Evolutionary conservation across 2,113 vertebrate genomes (phyloP), one percentile per base, ranked within the genome.

Genomic region (Suricata suricatta): DNA sequence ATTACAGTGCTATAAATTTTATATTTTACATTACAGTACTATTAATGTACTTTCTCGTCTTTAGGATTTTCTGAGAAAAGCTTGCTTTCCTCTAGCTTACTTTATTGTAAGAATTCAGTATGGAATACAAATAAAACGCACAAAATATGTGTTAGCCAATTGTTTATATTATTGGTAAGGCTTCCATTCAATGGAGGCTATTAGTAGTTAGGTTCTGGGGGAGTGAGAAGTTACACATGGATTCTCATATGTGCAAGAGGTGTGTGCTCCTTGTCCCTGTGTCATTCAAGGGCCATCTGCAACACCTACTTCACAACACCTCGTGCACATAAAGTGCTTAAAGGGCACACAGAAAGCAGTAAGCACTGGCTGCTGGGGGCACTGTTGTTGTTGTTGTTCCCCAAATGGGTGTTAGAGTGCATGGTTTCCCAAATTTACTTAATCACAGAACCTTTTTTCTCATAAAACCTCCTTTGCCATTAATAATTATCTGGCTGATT

Each of bases 241-340:
- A 77, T 77, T 77, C 47, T 77, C 74, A 77, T 8, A 14, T 47
- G 41, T 77, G 74, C 27, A 77, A 15, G 41, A 7, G 7, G 74
- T 77, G 41, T 14, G 14, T 10, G 41, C 27, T 41, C 74, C 74
- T 44, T 47, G 29, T 3, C 74, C 14, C 68, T 35, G 14, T 77
- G 41, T 17, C 27, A 77, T 17, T 77, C 41, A 47, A 47, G 27
- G 7, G 41, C 41, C 74, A 77, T 29, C 13, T 47, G 74, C 74
- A 93, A 54, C 10, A 29, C 8, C 35, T 29, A 31, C 71, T 44
- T 66, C 3, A 12, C 2, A 33, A 25, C 0, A 2, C 0, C 0
- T 25, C 12, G 57, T 31, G 16, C 23, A 50, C 4, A 33, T 2
- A 38, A 57, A 86, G 27, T 47, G 47, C 44, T 93, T 71, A 25